phyloP scores from a whole-genome alignment of 2,888 invertebrate genomes.

The Camptogramma bilineatum region DNA sequence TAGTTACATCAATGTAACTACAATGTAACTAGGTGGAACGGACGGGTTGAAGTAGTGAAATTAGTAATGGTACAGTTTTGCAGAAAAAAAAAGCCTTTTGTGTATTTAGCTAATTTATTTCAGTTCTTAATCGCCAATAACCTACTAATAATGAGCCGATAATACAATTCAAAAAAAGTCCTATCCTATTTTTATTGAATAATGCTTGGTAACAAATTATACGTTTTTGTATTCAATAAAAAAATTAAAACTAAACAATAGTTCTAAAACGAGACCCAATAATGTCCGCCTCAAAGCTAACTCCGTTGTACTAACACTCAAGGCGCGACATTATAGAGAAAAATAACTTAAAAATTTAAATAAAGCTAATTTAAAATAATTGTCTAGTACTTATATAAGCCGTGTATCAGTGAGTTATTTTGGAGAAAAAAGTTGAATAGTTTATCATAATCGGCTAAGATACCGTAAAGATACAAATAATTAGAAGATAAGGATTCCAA shows the following conservation, averaged over 20 bases:
- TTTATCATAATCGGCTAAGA: slow-evolving; percentile 50
- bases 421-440: slow-evolving; percentile 54
- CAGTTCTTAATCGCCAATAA: slow-evolving; percentile 86
- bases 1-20: too few species aligned
- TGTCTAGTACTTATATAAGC: slow-evolving; percentile 65
- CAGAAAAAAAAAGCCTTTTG: slow-evolving; percentile 51
- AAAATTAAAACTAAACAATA: slow-evolving; percentile 77
- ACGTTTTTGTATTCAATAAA: slow-evolving; percentile 83
- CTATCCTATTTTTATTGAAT: slow-evolving; percentile 83
- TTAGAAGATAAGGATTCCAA: slow-evolving; percentile 55
- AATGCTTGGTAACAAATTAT: slow-evolving; percentile 85
- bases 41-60: too few species aligned
- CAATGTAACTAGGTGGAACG: too few species aligned
- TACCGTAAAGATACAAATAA: slow-evolving; percentile 50
- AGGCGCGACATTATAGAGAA: slow-evolving; percentile 66
- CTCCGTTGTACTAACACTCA: slow-evolving; percentile 43
- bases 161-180: slow-evolving; percentile 84
- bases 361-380: slow-evolving; percentile 75
- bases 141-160: slow-evolving; percentile 85
- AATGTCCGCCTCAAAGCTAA: slow-evolving; percentile 59
- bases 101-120: slow-evolving; percentile 84
- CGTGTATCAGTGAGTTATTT: slow-evolving; percentile 71
- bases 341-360: slow-evolving; percentile 80
- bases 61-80: not conserved
- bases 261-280: slow-evolving; percentile 76